Percentiles rank a stretch among this genome's conserved stretches.
phyloP scores from a whole-genome alignment of 2,888 invertebrate genomes.

The Plebejus anna region DNA sequence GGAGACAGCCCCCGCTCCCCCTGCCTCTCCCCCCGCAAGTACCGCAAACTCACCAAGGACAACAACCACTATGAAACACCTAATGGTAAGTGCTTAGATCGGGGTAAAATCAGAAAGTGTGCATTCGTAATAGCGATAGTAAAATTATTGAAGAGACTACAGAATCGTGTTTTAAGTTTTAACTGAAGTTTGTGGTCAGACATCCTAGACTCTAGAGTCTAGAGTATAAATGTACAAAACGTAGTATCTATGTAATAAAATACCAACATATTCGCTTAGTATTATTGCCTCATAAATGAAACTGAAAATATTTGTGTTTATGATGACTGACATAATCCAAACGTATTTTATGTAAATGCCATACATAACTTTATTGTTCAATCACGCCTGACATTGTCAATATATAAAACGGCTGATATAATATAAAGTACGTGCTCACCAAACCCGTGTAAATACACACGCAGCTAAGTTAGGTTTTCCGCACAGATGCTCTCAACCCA shows the following conservation, averaged over 20 bases:
- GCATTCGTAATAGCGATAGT: too few species aligned
- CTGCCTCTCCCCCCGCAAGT: constrained; percentile 81
- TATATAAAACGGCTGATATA: not conserved
- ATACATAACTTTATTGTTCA: not conserved
- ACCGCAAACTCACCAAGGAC: constrained; percentile 78
- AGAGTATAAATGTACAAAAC: not conserved
- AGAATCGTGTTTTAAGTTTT: not conserved
- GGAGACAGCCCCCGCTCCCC: constrained; percentile 78
- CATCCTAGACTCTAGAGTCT: not conserved
- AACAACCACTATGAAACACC: constrained; percentile 75
- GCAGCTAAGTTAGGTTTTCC: constrained; percentile 67
- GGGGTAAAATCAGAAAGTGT: too few species aligned
- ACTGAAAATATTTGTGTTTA: constrained; percentile 4
- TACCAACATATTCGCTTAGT: not conserved
- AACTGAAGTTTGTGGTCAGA: not conserved
- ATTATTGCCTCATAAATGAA: not conserved
- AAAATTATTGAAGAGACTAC: not conserved
- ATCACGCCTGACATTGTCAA: not conserved
- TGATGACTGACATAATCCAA: not conserved
- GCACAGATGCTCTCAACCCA: constrained; percentile 66
- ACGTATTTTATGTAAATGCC: not conserved
- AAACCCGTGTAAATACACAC: constrained; percentile 38
- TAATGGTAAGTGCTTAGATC: constrained; percentile 51
- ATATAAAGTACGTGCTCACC: not conserved
- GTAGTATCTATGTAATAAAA: not conserved